A percentile compares a stretch with the other conserved stretches of the same genome.
Evolutionary conservation across 2,113 vertebrate genomes (phyloP).

Genomic region (Ovis canadensis): DNA sequence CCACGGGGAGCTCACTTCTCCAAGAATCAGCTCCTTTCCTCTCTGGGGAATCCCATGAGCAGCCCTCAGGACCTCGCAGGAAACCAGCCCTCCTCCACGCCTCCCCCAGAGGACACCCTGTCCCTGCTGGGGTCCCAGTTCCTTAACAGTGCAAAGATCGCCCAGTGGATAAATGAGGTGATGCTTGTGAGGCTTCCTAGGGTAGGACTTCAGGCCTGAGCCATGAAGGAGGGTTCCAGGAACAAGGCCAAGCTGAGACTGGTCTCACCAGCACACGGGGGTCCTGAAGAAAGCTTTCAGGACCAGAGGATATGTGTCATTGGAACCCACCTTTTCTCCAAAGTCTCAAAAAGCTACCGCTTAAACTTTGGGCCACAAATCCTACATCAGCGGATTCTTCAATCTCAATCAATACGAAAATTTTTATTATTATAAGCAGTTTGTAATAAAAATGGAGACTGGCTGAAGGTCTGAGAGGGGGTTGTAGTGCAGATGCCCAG

Average conservation of each 20-base stretch:
- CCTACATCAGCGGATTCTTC: neutral
- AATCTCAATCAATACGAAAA: neutral
- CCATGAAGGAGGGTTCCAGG: neutral
- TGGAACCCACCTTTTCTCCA: neutral
- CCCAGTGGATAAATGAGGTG: too few species aligned
- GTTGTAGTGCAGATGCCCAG: neutral
- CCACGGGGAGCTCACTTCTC: neutral
- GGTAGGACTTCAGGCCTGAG: neutral
- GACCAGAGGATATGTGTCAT: neutral
- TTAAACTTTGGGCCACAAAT: neutral
- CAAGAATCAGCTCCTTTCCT: neutral
- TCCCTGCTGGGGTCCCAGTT: neutral
- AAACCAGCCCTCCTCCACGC: neutral
- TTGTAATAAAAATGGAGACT: neutral
- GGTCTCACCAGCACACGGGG: too few species aligned
- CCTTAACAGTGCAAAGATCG: fast-evolving
- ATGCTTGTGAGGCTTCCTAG: neutral
- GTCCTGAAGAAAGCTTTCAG: neutral
- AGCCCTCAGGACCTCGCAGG: neutral
- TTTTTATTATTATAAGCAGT: neutral
- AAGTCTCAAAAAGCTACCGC: neutral
- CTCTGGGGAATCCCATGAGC: neutral
- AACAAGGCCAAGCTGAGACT: neutral
- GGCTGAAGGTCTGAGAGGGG: neutral
- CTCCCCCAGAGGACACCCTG: fast-evolving